These are phyloP conservation scores for Limosa lapponica DNA, from an alignment of 2,797 vertebrate genomes.

Conservation along the genomic window DNA sequence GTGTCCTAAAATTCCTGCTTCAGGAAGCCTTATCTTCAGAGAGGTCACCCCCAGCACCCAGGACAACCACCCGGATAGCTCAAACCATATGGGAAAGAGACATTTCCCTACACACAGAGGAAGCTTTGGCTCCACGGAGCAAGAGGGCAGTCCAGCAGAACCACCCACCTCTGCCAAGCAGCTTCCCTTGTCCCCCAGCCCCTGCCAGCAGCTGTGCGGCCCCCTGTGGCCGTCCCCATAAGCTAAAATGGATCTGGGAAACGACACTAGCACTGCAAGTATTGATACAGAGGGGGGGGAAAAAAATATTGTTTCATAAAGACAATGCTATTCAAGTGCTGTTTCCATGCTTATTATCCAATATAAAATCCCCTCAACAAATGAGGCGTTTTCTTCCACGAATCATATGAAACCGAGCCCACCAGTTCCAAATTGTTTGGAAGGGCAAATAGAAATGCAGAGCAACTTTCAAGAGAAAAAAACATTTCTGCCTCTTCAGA, in stretches of 20 bases:
- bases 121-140: not conserved
- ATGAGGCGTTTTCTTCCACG: not conserved
- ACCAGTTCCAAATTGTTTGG: not conserved
- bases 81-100: not conserved
- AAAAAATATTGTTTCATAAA: not conserved
- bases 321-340: not conserved
- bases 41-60: not conserved
- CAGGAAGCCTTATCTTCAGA: not conserved
- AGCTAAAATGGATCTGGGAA: not conserved
- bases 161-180: not conserved
- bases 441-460: not conserved
- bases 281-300: not conserved
- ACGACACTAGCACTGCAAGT: not conserved
- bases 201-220: not conserved
- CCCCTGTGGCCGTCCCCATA: rapidly evolving
- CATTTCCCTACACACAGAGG: not conserved
- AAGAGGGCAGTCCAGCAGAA: not conserved
- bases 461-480: not conserved
- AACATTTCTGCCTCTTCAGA: not conserved
- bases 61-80: rapidly evolving
- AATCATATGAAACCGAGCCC: not conserved
- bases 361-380: not conserved
- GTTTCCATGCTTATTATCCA: not conserved
- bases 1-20: not conserved
- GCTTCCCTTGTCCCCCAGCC: rapidly evolving